Percentiles rank a stretch among this genome's conserved stretches.
phyloP scores from a whole-genome alignment of 1,140 invertebrate genomes.

The Brachionus rubens region DNA sequence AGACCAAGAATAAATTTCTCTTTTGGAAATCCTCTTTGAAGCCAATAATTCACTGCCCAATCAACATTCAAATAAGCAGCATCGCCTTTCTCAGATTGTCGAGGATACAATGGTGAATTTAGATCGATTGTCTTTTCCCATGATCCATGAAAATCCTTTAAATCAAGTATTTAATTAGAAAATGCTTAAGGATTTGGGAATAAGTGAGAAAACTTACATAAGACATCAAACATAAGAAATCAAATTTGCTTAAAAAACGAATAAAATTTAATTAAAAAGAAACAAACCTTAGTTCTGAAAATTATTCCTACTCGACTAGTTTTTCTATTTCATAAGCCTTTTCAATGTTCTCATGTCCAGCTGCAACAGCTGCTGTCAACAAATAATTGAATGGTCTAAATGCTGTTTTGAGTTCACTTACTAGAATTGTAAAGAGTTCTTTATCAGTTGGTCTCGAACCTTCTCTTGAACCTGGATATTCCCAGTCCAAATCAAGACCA shows the following conservation, averaged over 20 bases:
- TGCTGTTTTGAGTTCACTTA: constrained; percentile 45
- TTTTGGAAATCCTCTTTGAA: constrained; percentile 70
- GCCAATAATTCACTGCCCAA: constrained; percentile 65
- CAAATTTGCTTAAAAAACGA: constrained; percentile 69
- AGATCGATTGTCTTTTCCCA: constrained; percentile 80
- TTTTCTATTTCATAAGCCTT: constrained; percentile 85
- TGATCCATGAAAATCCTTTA: constrained; percentile 77
- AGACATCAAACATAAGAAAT: constrained; percentile 87
- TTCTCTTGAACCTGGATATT: constrained; percentile 49
- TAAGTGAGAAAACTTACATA: constrained; percentile 61
- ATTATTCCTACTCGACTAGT: constrained; percentile 69
- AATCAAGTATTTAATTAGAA: not conserved
- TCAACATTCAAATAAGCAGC: constrained; percentile 45
- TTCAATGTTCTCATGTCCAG: constrained; percentile 81
- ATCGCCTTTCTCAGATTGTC: constrained; percentile 49
- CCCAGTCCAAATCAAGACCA: constrained; percentile 51
- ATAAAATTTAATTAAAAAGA: too few species aligned
- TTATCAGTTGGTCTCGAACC: constrained; percentile 49
- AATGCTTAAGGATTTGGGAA: too few species aligned
- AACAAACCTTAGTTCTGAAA: too few species aligned
- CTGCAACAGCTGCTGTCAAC: constrained; percentile 88
- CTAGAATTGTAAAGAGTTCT: not conserved
- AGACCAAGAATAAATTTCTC: constrained; percentile 79
- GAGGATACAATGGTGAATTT: constrained; percentile 55
- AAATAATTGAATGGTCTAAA: constrained; percentile 57